These are phyloP conservation scores for Bombus superbus DNA, from an alignment of 1,140 invertebrate species.

Conservation along the genomic window DNA sequence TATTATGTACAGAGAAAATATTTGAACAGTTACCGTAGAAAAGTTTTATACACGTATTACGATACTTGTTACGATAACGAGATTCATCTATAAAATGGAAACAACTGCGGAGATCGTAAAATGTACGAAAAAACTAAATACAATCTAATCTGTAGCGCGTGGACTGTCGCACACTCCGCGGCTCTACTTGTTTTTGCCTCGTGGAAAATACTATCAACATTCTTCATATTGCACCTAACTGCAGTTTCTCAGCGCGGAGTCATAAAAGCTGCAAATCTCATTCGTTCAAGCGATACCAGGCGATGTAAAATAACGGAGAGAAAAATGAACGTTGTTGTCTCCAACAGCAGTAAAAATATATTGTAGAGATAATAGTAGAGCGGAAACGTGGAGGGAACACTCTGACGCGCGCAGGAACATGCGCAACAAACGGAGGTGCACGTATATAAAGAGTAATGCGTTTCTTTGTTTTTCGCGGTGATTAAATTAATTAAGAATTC, in stretches of 20 bases:
- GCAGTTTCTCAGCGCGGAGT: background rate
- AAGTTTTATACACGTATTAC: too few relatives aligned
- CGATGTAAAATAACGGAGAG: background rate
- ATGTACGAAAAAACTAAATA: too few relatives aligned
- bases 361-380: background rate
- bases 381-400: too few relatives aligned
- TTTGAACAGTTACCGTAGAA: too few relatives aligned
- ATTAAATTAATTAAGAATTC: slow-evolving; percentile 38
- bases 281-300: background rate
- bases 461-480: background rate
- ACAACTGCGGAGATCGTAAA: too few relatives aligned
- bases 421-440: background rate
- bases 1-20: too few relatives aligned
- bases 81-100: too few relatives aligned
- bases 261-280: background rate
- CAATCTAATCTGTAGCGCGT: too few relatives aligned
- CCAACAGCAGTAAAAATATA: background rate
- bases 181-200: background rate
- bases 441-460: background rate
- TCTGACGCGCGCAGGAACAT: background rate
- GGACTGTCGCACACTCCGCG: too few relatives aligned
- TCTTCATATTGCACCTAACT: background rate
- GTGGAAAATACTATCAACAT: background rate
- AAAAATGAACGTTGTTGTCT: background rate
- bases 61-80: too few relatives aligned